These are phyloP conservation scores for Drosophila athabasca DNA, from an alignment of 1,140 invertebrate species.

Conservation along the genomic window DNA sequence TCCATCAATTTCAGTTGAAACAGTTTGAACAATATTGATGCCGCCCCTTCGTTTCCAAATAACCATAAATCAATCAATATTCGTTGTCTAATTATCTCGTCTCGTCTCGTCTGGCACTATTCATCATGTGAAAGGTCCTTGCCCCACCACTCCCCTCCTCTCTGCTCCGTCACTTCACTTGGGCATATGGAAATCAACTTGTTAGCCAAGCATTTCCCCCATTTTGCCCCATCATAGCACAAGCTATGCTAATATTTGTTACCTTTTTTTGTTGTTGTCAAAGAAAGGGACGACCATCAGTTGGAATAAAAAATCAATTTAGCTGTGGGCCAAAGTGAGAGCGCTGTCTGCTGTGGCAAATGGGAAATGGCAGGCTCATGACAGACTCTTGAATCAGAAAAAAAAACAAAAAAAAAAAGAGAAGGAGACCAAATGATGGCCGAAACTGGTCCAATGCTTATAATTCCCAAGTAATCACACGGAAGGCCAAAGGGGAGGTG, in stretches of 20 bases:
- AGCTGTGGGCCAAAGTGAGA: slow-evolving; percentile 11
- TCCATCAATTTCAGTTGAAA: background rate
- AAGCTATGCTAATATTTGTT: slow-evolving; percentile 32
- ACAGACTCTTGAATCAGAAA: slow-evolving; percentile 21
- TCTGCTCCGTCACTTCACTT: slow-evolving; percentile 5
- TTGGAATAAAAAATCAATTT: slow-evolving; percentile 80
- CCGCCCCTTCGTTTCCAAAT: background rate
- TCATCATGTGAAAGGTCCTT: slow-evolving; percentile 31
- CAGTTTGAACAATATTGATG: background rate
- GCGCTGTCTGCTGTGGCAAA: slow-evolving; percentile 3
- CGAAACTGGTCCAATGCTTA: slow-evolving; percentile 10
- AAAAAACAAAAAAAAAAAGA: slow-evolving; percentile 13
- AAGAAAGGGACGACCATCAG: slow-evolving; percentile 29
- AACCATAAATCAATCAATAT: slow-evolving; percentile 45
- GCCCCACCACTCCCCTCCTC: background rate
- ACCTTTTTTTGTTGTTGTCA: slow-evolving; percentile 29
- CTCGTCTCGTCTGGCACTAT: slow-evolving; percentile 27
- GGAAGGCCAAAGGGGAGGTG: background rate
- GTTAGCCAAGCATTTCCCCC: slow-evolving; percentile 33
- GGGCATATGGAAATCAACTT: slow-evolving; percentile 57
- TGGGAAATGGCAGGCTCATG: slow-evolving; percentile 6
- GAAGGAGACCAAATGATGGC: slow-evolving; percentile 8
- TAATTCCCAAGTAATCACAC: slow-evolving; percentile 40
- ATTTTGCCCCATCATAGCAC: background rate
- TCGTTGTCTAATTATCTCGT: slow-evolving; percentile 45